Evolutionary conservation across 1,140 invertebrate genomes (phyloP).

Genomic region (Drosophila sp.): DNA sequence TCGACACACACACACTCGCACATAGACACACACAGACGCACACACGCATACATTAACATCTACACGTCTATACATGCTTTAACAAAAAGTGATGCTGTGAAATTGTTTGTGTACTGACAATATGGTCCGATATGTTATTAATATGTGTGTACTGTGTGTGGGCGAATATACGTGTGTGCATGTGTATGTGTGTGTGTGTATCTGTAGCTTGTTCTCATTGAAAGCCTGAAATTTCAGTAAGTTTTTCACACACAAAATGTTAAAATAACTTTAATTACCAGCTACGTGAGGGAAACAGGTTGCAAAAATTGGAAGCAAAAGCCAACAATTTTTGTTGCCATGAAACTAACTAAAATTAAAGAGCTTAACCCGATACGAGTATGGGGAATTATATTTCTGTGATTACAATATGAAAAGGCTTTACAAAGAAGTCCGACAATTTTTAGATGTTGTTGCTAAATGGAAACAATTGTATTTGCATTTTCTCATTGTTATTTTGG

Average conservation of each 20-base stretch:
- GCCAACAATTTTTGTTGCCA: constrained; percentile 8
- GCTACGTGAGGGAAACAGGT: constrained; percentile 33
- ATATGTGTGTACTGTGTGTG: background rate
- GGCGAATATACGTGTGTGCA: too few relatives aligned
- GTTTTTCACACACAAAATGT: constrained; percentile 51
- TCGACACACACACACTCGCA: background rate
- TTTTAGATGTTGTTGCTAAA: too few relatives aligned
- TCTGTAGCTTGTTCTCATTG: constrained; percentile 11
- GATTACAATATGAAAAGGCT: background rate
- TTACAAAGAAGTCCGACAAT: too few relatives aligned
- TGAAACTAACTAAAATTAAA: constrained; percentile 39
- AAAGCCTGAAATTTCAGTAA: constrained; percentile 46
- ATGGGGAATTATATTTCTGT: background rate
- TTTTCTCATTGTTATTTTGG: too few relatives aligned
- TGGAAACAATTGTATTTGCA: too few relatives aligned
- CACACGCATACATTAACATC: background rate
- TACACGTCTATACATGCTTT: background rate
- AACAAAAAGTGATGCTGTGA: constrained; percentile 6
- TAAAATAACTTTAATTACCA: constrained; percentile 74
- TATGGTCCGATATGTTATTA: constrained; percentile 7
- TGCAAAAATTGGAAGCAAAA: constrained; percentile 1
- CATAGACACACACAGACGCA: background rate
- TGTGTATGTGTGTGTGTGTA: background rate
- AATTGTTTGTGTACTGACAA: constrained; percentile 27
- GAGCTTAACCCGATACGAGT: background rate